Evolutionary conservation across 2,113 vertebrate species (phyloP).

Genomic region (Melospiza melodia): DNA sequence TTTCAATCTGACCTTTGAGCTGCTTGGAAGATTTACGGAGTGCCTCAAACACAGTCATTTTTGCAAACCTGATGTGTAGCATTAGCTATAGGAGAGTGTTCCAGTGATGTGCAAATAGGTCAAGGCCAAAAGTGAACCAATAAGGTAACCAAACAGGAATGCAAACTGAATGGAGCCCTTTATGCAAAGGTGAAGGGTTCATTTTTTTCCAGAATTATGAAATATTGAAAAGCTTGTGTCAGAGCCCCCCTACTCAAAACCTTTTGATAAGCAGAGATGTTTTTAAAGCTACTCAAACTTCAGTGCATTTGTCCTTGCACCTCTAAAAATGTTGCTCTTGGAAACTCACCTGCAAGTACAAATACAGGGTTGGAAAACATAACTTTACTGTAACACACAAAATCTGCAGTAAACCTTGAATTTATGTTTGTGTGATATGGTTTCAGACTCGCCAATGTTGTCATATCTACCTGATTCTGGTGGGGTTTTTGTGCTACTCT

Average conservation of each 20-base stretch:
- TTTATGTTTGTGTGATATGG: background rate
- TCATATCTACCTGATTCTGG: background rate
- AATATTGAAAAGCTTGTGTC: slow-evolving; percentile 48
- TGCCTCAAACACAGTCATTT: slow-evolving; percentile 20
- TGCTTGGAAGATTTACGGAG: slow-evolving; percentile 34
- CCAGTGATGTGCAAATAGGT: slow-evolving; percentile 53
- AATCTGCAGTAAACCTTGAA: background rate
- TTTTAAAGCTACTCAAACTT: slow-evolving; percentile 23
- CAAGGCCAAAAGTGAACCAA: slow-evolving; percentile 46
- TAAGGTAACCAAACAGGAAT: slow-evolving; percentile 43
- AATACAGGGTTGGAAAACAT: background rate
- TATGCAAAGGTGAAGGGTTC: slow-evolving; percentile 36
- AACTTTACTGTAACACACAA: background rate
- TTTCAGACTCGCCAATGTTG: background rate
- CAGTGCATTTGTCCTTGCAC: background rate
- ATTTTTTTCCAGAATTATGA: slow-evolving; percentile 36
- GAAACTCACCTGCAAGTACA: slow-evolving; percentile 4
- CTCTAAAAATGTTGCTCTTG: slow-evolving; percentile 30
- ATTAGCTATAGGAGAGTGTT: slow-evolving; percentile 35
- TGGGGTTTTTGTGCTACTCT: background rate
- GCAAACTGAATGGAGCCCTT: slow-evolving; percentile 51
- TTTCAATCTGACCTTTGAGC: slow-evolving; percentile 47
- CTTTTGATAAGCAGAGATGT: slow-evolving; percentile 40
- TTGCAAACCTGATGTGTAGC: slow-evolving; percentile 34
- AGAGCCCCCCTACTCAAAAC: slow-evolving; percentile 16